Base-by-base conservation (phyloP, 2,888 invertebrate species). In the Myopa tessellatipennis region DNA sequence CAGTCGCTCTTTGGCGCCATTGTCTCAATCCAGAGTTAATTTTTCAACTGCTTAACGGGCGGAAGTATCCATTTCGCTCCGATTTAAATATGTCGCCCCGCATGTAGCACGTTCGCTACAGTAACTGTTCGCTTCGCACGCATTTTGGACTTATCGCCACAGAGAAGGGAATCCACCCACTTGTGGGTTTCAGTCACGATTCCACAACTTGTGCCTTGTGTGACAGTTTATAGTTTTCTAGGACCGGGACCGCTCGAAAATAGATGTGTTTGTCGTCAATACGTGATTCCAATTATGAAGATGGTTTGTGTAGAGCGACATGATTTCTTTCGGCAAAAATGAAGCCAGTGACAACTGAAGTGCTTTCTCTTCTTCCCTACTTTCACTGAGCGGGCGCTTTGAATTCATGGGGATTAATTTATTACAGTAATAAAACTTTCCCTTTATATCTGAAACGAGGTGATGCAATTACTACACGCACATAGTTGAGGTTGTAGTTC, bases 11-110 rank as follows among this genome's bases (percentile, higher is more conserved):
- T 83, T 87, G 87, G 87, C 87, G 87, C 87, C 87, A 87, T 80
- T 81, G 81, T 83, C 80, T 79, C 81, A 81, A 81, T 80, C 78
- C 77, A 72, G 83, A 86, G 87, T 86, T 86, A 87, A 87, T 87
- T 87, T 87, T 86, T 87, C 86, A 87, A 85, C 85, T 86, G 87
- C 85, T 87, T 85, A 87, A 87, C 87, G 87, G 85, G 86, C 87
- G 87, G 87, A 87, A 87, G 87, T 85, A 85, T 84, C 83, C 86
- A 85, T 85, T 87, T 86, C 85, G 86, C 84, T 83, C 84, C 85
- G 87, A 87, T 87, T 86, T 87, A 86, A 86, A 86, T 84, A 86
- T 85, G 85, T 85, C 85, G 83, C 84, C 82, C 82, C 65, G 74
- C 63, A 74, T 74, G 63, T 52, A 74, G 65, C 63, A 74, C 36